Base-by-base conservation (phyloP, 2,888 invertebrate species). In the Hypsopygia costalis region DNA sequence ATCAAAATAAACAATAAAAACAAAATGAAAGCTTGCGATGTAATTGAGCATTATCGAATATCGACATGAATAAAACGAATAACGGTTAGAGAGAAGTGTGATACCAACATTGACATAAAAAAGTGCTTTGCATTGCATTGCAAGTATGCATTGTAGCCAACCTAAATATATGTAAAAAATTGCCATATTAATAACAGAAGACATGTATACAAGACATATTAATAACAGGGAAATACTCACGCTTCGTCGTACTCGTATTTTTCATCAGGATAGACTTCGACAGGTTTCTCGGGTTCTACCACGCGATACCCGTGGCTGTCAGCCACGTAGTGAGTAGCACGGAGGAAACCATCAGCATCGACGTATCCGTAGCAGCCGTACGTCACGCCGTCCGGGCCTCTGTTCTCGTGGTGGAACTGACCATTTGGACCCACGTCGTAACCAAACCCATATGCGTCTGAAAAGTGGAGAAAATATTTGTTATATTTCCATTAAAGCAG, bases 321-420 rank as follows among this genome's bases (percentile, higher is more conserved):
- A 33, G 94, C 94, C 7, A 95, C 90, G 67, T 94, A 95, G 76
- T 94, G 94, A 12, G 94, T 94, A 34, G 92, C 93, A 25, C 92
- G 90, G 7, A 94, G 86, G 45, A 88, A 87, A 27, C 91, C 90
- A 34, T 92, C 91, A 0, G 93, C 92, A 69, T 94, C 93, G 29
- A 94, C 90, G 72, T 93, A 93, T 20, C 95, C 95, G 57, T 94
- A 95, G 70, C 95, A 95, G 50, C 95, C 95, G 58, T 94, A 94
- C 0, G 94, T 94, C 10, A 94, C 93, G 11, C 93, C 93, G 58
- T 94, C 94, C 0, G 93, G 92, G 3, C 94, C 94, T 41, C 93
- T 91, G 44, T 90, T 92, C 78, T 95, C 94, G 65, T 94, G 94
- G 69, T 94, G 94, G 69, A 94, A 95, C 77, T 94, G 94, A 29